Conservation (phyloP, 2,797 vertebrate species). For the Sebastes oblongus region DNA sequence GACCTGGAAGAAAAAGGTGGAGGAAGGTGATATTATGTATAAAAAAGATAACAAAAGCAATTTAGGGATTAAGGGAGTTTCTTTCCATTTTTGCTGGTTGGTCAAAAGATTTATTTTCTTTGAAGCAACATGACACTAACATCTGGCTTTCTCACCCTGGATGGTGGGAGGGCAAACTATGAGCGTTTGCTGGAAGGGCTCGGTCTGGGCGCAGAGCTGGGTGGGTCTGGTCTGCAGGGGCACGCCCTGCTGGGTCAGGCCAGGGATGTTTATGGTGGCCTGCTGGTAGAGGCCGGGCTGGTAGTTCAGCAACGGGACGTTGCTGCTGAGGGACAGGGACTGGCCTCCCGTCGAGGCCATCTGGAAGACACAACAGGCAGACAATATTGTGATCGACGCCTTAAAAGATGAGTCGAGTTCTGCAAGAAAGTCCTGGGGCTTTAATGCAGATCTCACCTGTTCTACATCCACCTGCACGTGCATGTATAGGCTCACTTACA, state of each 20-base stretch:
- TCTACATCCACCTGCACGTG: neutral
- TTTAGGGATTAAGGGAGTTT: neutral
- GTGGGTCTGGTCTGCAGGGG: constrained; percentile 92
- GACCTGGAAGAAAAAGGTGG: constrained; percentile 70
- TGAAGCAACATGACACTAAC: neutral
- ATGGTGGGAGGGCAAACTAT: constrained; percentile 97
- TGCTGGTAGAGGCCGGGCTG: constrained; percentile 96
- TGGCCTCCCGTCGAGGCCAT: constrained; percentile 92
- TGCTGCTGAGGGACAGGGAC: constrained; percentile 94
- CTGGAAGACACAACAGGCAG: constrained; percentile 64
- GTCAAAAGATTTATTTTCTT: neutral
- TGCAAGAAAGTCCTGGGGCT: rapidly evolving
- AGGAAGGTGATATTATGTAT: neutral
- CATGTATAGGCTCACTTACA: neutral
- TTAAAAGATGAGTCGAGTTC: neutral
- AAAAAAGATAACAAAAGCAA: neutral
- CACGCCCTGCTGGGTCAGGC: constrained; percentile 92
- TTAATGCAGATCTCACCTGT: neutral
- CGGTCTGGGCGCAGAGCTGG: constrained; percentile 93
- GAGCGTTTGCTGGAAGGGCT: constrained; percentile 98
- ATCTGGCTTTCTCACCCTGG: constrained; percentile 85
- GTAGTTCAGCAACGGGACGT: constrained; percentile 94
- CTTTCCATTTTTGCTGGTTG: neutral
- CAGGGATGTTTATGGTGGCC: constrained; percentile 94
- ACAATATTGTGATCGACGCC: neutral